Conservation (phyloP, 37 sponge, comb jelly and placozoan species). For the Crambe crambe region DNA sequence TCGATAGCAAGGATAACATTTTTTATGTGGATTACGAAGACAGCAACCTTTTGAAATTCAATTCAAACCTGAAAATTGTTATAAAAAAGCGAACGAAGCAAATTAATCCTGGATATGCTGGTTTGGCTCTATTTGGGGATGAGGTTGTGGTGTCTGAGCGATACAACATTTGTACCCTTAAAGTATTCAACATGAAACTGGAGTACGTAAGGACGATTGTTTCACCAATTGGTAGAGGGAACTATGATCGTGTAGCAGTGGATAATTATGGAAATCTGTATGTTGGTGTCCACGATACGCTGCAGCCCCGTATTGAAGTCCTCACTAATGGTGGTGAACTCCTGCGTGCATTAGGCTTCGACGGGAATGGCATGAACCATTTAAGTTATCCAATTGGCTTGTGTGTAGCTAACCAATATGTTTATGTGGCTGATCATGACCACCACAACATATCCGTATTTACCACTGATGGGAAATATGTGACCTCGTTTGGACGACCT, state of each 20-base stretch:
- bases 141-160: slow-evolving; percentile 30
- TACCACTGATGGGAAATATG: too few species aligned
- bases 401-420: slow-evolving; percentile 2
- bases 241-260: not conserved
- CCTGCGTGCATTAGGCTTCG: too few species aligned
- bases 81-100: not conserved
- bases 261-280: not conserved
- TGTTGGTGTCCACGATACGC: too few species aligned
- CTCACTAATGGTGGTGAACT: too few species aligned
- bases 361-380: not conserved
- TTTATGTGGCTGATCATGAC: not conserved
- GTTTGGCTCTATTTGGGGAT: slow-evolving; percentile 4
- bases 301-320: too few species aligned
- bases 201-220: slow-evolving; percentile 4
- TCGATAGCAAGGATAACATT: slow-evolving; percentile 32
- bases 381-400: not conserved
- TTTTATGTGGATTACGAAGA: slow-evolving; percentile 8
- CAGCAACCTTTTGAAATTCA: not conserved
- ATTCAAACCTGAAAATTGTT: not conserved
- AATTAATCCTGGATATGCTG: not conserved
- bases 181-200: slow-evolving; percentile 9
- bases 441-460: not conserved
- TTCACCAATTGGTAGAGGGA: slow-evolving; percentile 4
- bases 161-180: not conserved
- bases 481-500: slow-evolving; percentile 4